Evolutionary conservation across 2,888 invertebrate species (phyloP).

Genomic region (Dryobota labecula): DNA sequence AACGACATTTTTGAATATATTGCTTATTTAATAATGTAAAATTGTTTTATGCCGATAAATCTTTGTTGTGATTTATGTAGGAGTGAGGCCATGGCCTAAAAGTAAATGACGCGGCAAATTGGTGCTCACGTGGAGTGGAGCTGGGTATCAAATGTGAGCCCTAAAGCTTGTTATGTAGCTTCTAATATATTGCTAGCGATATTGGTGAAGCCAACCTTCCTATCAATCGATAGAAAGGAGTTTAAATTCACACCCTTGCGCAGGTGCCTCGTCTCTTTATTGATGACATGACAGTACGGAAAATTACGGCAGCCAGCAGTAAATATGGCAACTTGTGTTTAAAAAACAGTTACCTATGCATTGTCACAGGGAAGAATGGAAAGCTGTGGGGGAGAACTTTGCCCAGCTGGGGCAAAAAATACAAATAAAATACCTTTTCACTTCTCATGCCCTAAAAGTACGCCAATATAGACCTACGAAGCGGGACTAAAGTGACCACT

Average conservation of each 20-base stretch:
- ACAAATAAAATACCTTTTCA: too few relatives aligned
- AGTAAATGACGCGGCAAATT: slow-evolving; percentile 61
- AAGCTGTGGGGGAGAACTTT: too few relatives aligned
- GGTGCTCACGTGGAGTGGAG: slow-evolving; percentile 49
- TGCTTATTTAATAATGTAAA: slow-evolving; percentile 67
- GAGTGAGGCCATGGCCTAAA: slow-evolving; percentile 19
- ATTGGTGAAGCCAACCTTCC: slow-evolving; percentile 15
- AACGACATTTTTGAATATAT: slow-evolving; percentile 67
- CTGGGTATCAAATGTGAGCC: slow-evolving; percentile 31
- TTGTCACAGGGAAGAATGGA: too few relatives aligned
- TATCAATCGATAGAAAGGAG: slow-evolving; percentile 21
- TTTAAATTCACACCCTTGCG: background rate
- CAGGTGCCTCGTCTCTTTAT: slow-evolving; percentile 1
- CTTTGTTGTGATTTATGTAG: slow-evolving; percentile 59
- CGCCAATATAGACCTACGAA: too few relatives aligned
- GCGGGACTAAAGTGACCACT: too few relatives aligned
- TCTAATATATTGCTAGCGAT: slow-evolving; percentile 48
- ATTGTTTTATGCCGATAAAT: slow-evolving; percentile 64
- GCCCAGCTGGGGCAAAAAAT: too few relatives aligned
- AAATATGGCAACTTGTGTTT: too few relatives aligned
- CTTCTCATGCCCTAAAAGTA: too few relatives aligned
- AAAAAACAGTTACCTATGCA: too few relatives aligned
- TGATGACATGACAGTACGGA: background rate
- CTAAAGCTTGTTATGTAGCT: slow-evolving; percentile 29
- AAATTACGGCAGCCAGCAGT: background rate